Evolutionary conservation across 2,888 invertebrate species (phyloP), one percentile per base, ranked within the genome.

Genomic region (Caenorhabditis sp.): DNA sequence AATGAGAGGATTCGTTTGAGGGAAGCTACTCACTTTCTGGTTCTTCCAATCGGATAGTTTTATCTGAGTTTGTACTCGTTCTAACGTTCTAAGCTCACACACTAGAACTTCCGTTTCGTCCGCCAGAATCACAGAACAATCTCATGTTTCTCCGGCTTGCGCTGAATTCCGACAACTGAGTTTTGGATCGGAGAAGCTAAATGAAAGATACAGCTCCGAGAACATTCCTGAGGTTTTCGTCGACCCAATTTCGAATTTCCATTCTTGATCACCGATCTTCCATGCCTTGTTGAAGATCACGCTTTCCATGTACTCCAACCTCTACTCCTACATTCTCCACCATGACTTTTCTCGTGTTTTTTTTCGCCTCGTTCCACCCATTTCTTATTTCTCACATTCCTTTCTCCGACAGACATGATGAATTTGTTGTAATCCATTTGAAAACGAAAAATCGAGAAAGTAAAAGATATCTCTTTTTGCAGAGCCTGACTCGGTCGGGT

Each of bases 351-450:
- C 38, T 28, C 38, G 8, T 41, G 19, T 54, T 68, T 54, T 54
- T 68, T 54, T 54, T 63, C 24, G 10, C 24, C 28, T 31, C 38
- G 16, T 35, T 70, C 44, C 47, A 47, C 47, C 47, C 47, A 47
- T 47, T 16, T 22, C 8, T 26, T 64, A 7, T 64, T 26, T n/a
- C 28, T 14, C n/a, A n/a, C 69, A 41, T 38, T 54, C 54, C n/a
- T 19, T n/a, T 59, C 14, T 28, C 24, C 47, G 16, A 59, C 31
- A 64, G 41, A 44, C 26, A 66, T 75, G 75, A 75, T 66, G 59
- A 75, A 75, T 75, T 75, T 35, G 75, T 59, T 66, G 75, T 75
- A 66, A 75, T 75, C 75, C 66, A 75, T 75, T 75, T 68, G 51
- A 61, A 72, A 72, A 72, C 24, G 26, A 38, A 61, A 66, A 26